Conservation (phyloP, 2,888 invertebrate species). For the Ornithoptera alexandrae region DNA sequence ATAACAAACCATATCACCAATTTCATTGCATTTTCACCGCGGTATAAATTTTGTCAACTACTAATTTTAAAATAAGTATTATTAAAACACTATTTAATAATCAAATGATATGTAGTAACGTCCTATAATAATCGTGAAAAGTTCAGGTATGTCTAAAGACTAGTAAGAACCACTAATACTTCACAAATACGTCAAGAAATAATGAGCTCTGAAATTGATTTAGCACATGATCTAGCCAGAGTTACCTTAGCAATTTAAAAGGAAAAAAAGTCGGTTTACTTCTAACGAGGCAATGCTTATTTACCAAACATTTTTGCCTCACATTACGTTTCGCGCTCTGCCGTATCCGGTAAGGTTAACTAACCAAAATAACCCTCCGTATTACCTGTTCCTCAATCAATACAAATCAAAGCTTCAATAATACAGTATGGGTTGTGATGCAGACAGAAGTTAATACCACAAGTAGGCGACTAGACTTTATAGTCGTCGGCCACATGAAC, state of each 20-base stretch:
- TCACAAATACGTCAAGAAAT: constrained; percentile 25
- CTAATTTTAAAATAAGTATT: constrained; percentile 22
- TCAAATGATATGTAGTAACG: constrained; percentile 66
- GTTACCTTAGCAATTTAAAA: constrained; percentile 59
- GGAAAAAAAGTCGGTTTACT: constrained; percentile 7
- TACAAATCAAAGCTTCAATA: constrained; percentile 76
- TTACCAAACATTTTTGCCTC: constrained; percentile 7
- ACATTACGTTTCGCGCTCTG: constrained; percentile 10
- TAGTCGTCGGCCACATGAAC: constrained; percentile 2
- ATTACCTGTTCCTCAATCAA: constrained; percentile 51
- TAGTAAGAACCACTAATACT: constrained; percentile 50
- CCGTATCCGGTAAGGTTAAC: constrained; percentile 34
- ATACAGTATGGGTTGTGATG: constrained; percentile 48
- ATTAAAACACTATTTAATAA: constrained; percentile 34
- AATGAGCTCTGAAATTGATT: constrained; percentile 39
- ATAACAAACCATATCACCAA: constrained; percentile 15
- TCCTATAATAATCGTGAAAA: constrained; percentile 59
- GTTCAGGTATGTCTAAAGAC: constrained; percentile 54
- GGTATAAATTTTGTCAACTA: constrained; percentile 26
- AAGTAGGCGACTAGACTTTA: constrained; percentile 27
- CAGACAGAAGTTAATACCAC: constrained; percentile 44
- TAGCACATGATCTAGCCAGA: constrained; percentile 42
- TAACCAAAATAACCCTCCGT: constrained; percentile 66
- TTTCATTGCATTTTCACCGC: constrained; percentile 6
- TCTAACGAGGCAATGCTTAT: constrained; percentile 7